Conservation (phyloP, 2,113 vertebrate genomes). For the Puntigrus tetrazona region DNA sequence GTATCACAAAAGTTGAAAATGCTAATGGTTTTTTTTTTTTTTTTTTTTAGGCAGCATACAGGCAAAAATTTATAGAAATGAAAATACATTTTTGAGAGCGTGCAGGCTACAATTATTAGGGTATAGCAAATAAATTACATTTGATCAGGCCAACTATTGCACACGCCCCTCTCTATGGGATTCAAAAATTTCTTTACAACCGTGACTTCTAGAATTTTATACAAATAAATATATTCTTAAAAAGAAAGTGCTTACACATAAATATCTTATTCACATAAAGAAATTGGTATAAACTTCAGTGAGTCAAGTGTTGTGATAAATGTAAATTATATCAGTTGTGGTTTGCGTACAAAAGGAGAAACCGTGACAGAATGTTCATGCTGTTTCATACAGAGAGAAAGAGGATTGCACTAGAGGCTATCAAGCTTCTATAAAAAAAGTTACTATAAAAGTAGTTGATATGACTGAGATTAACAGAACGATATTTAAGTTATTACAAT, state of each 20-base stretch:
- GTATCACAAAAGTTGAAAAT: background rate
- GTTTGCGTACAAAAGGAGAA: background rate
- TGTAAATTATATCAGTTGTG: background rate
- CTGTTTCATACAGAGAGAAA: background rate
- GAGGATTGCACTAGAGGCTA: background rate
- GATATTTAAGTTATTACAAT: background rate
- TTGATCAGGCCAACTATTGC: background rate
- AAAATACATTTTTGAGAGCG: background rate
- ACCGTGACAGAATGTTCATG: background rate
- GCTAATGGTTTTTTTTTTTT: no score
- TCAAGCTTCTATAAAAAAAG: background rate
- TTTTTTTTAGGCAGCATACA: background rate
- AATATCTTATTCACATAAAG: background rate
- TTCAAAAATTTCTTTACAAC: background rate
- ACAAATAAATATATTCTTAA: background rate
- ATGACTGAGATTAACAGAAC: background rate
- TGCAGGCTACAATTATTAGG: background rate
- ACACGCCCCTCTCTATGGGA: background rate
- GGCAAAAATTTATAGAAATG: background rate
- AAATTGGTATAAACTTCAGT: background rate
- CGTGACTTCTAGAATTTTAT: no score
- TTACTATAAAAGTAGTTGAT: background rate
- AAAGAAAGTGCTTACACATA: background rate
- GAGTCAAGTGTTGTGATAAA: background rate
- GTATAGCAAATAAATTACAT: conserved; percentile 3